Base-by-base conservation (phyloP, 1,140 invertebrate genomes). In the Nautilus pompilius region DNA sequence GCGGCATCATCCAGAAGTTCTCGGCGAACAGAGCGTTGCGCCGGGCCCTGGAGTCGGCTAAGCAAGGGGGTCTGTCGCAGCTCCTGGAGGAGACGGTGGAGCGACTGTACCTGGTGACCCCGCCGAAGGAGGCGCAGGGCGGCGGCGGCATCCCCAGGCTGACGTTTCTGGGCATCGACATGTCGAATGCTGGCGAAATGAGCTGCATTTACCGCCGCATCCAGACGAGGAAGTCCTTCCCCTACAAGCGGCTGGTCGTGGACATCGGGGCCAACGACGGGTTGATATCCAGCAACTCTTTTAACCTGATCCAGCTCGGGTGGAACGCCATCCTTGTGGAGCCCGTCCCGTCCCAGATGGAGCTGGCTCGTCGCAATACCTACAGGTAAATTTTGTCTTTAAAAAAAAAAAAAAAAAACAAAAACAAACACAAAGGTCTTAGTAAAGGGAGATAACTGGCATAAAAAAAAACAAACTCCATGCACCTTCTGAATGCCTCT, bases 181-280 rank as follows among this genome's bases (percentile, higher is more conserved):
- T 77, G 8, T 77, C 75, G 15, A 60, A 72, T 26, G 65, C 73
- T 15, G 68, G 70, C 15, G 76, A 78, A 56, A 64, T 71, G 20
- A 28, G 67, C 0, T 78, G 58, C 48, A 57, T 78, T 26, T 69
- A 71, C 33, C 58, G 63, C 30, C 53, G 69, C 22, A 74, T 78
- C 5, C 58, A 65, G 26, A 33, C 49, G 5, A 61, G 62, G 20
- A 63, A 58, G 20, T 30, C 20, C 32, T 68, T 62, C 17, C 60
- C 17, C 3, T 75, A 68, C 49, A n/a, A 46, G 3, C 58, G 60
- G 28, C 48, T 79, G 5, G 66, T 79, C 8, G 65, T 79, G 10
- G 77, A 79, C 60, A 76, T 79, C 49, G 77, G 77, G 32, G 77
- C 77, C 13, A 79, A 79, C 65, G 77, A 79, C 68, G 77, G 77